Base-by-base conservation (phyloP, 2,113 vertebrate genomes). In the Caretta caretta region DNA sequence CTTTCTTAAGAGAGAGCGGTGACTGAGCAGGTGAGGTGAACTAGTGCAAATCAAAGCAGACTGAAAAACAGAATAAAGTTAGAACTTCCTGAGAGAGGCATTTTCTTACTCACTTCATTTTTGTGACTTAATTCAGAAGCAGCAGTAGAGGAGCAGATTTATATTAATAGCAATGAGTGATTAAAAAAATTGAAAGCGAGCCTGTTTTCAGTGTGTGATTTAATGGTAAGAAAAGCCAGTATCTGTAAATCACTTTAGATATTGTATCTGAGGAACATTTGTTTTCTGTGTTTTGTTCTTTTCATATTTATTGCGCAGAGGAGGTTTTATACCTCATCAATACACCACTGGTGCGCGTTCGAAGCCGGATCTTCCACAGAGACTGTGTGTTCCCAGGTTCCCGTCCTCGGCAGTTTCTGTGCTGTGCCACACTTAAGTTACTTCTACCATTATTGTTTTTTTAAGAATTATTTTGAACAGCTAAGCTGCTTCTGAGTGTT, bases 181-280 rank as follows among this genome's bases (percentile, higher is more conserved):
- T 38, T 83, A 69, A 54, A 83, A 96, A 95, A 87, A 85, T 94
- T 31, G 93, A 93, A 62, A 95, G 92, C 95, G 95, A 95, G 88
- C 92, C 93, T 85, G 93, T 95, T 96, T 83, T 82, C 95, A 83
- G 24, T 84, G 90, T 96, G 94, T 96, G 94, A 96, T 94, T 89
- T 85, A 95, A 96, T 25, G 95, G 93, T 94, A 1, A 97, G 96
- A 76, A 50, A 97, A 97, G 95, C 95, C 91, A 92, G 94, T 95
- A 91, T 87, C 97, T 99, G 98, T 99, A 98, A 98, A 98, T 99
- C 99, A 98, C 98, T 98, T 98, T 98, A 98, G 98, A 98, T 98
- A 97, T 98, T 98, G 98, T 98, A 98, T 98, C 97, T 97, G 93
- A 98, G 97, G 97, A 97, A 93, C 95, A 98, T 96, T 98, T 96